A percentile compares a stretch with the other conserved stretches of the same genome.
These are phyloP conservation scores for Sthenelais limicola DNA, from an alignment of 2,888 invertebrate genomes.

Conservation along the genomic window DNA sequence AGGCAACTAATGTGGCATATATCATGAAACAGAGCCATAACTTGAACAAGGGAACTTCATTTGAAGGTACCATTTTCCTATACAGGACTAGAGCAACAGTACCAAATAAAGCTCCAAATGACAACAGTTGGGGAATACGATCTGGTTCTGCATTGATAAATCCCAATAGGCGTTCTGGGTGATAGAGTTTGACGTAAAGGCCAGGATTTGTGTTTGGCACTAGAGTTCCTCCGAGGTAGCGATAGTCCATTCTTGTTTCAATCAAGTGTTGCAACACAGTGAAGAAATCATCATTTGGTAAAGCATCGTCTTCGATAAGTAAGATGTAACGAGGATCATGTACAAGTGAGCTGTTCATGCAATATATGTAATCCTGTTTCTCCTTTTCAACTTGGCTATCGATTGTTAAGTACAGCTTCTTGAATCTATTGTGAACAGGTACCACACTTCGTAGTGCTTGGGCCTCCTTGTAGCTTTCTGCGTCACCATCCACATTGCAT, in stretches of 20 bases:
- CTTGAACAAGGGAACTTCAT: background rate
- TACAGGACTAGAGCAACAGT: conserved; percentile 34
- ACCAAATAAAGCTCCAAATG: conserved; percentile 54
- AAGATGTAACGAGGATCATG: conserved; percentile 58
- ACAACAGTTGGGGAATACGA: conserved; percentile 60
- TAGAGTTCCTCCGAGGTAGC: conserved; percentile 25
- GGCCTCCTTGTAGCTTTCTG: conserved; percentile 57
- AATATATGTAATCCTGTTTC: conserved; percentile 66
- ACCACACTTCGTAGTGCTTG: conserved; percentile 51
- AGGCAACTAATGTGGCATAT: conserved; percentile 19
- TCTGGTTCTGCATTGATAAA: conserved; percentile 58
- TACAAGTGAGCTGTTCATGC: conserved; percentile 59
- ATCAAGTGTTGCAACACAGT: conserved; percentile 58
- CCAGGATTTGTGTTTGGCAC: conserved; percentile 37
- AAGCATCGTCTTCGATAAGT: conserved; percentile 67
- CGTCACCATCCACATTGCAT: conserved; percentile 63
- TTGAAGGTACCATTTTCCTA: background rate
- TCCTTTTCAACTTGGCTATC: conserved; percentile 62
- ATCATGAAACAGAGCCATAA: conserved; percentile 5
- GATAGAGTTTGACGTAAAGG: conserved; percentile 65
- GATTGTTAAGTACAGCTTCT: conserved; percentile 40
- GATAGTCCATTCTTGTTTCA: conserved; percentile 33
- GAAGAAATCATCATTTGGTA: conserved; percentile 60
- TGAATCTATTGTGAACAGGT: conserved; percentile 55
- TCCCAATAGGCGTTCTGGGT: conserved; percentile 64